phyloP scores from a whole-genome alignment of 2,888 invertebrate species.

The Helleia helle region DNA sequence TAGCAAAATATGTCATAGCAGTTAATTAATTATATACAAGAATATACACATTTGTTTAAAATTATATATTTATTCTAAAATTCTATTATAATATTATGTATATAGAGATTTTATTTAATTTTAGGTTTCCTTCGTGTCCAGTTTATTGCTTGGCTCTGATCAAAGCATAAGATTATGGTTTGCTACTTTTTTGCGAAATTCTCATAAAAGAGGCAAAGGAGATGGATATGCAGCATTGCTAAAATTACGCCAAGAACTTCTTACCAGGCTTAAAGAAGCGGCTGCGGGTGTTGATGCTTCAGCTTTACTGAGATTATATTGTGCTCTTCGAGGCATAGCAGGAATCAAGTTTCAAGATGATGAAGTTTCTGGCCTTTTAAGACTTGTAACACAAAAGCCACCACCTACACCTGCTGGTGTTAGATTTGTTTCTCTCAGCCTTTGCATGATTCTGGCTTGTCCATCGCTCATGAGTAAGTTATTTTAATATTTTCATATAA shows the following conservation, averaged over 20 bases:
- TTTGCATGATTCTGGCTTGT: slow-evolving; percentile 96
- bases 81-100: too few relatives aligned
- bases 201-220: slow-evolving; percentile 85
- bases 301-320: slow-evolving; percentile 91
- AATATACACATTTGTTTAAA: too few relatives aligned
- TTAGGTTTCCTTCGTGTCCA: slow-evolving; percentile 88
- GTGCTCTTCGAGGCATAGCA: slow-evolving; percentile 93
- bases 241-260: slow-evolving; percentile 84
- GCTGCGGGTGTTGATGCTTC: slow-evolving; percentile 87
- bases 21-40: too few relatives aligned
- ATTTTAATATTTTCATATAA: slow-evolving; percentile 15
- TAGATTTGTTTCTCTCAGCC: slow-evolving; percentile 91
- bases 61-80: too few relatives aligned
- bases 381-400: slow-evolving; percentile 90
- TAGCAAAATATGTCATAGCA: too few relatives aligned
- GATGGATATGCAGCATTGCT: slow-evolving; percentile 79
- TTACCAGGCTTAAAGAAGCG: slow-evolving; percentile 80
- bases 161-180: slow-evolving; percentile 94
- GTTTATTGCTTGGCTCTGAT: slow-evolving; percentile 91
- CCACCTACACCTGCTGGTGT: slow-evolving; percentile 94
- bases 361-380: slow-evolving; percentile 87
- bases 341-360: slow-evolving; percentile 95
- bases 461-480: slow-evolving; percentile 84
- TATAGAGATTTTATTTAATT: too few relatives aligned
- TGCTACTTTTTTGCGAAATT: slow-evolving; percentile 90